Evolutionary conservation across 2,888 invertebrate species (phyloP).

Genomic region (Oligia strigilis): DNA sequence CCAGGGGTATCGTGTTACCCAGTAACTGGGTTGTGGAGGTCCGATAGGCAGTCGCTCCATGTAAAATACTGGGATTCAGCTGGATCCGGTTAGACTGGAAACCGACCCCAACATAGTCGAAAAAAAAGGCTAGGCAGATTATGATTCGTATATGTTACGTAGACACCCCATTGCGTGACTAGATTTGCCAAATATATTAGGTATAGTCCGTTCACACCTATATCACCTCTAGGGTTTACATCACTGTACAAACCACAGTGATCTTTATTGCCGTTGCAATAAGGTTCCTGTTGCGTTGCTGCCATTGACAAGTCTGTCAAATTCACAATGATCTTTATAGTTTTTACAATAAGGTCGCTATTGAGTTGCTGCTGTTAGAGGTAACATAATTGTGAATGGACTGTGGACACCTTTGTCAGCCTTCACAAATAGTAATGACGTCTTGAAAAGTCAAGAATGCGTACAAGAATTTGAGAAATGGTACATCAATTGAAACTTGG

Average conservation of each 20-base stretch:
- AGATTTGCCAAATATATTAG: conserved; percentile 35
- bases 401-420: conserved; percentile 19
- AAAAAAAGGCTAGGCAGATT: no score
- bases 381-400: neutral
- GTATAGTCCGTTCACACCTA: neutral
- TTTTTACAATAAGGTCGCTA: neutral
- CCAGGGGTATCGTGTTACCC: no score
- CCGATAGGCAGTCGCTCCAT: no score
- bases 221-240: neutral
- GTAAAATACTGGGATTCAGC: no score
- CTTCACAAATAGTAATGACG: conserved; percentile 31
- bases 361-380: neutral
- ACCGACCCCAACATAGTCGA: no score
- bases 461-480: conserved; percentile 38
- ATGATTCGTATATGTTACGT: neutral
- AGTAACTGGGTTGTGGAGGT: no score
- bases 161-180: conserved; percentile 30
- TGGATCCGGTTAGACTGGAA: no score
- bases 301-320: neutral
- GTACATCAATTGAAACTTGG: conserved; percentile 30
- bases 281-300: neutral
- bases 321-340: neutral
- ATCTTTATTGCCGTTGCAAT: neutral
- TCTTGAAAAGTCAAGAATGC: conserved; percentile 30
- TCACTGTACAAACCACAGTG: neutral